These are phyloP conservation scores for Heliopora coerulea DNA, from an alignment of 92 coral and sea anemone genomes.

Conservation along the genomic window DNA sequence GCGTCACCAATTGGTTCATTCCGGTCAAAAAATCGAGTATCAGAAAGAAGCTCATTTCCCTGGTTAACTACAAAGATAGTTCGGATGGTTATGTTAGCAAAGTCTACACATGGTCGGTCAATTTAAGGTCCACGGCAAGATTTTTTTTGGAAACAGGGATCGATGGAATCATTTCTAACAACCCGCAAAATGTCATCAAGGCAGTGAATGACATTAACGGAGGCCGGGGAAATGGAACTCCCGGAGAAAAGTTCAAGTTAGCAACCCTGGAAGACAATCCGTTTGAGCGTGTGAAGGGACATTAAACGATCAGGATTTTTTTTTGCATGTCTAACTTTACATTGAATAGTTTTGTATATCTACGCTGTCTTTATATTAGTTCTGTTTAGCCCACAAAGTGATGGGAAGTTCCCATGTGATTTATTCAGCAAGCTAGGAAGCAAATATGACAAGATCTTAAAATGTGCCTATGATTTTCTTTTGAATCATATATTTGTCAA, in stretches of 20 bases:
- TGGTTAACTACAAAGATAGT: constrained; percentile 37
- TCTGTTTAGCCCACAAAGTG: too few relatives aligned
- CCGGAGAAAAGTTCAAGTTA: constrained; percentile 24
- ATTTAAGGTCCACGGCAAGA: constrained; percentile 10
- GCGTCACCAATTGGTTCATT: constrained; percentile 1
- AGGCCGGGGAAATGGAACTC: background rate
- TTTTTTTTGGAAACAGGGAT: constrained; percentile 19
- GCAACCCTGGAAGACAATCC: constrained; percentile 50
- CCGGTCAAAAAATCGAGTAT: background rate
- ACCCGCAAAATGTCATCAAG: constrained; percentile 26
- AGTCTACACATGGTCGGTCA: constrained; percentile 43
- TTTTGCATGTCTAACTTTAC: too few relatives aligned
- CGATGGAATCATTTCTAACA: constrained; percentile 42
- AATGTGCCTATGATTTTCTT: too few relatives aligned
- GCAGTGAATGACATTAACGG: constrained; percentile 28
- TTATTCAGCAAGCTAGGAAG: too few relatives aligned
- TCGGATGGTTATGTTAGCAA: constrained; percentile 36
- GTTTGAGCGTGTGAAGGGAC: constrained; percentile 1
- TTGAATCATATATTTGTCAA: too few relatives aligned
- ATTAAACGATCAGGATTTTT: too few relatives aligned
- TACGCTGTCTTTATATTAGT: too few relatives aligned
- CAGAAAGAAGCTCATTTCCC: constrained; percentile 17
- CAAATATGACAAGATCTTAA: too few relatives aligned
- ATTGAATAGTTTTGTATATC: too few relatives aligned
- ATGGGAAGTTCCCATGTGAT: too few relatives aligned